phyloP scores from a whole-genome alignment of 2,797 vertebrate genomes.

The Galago senegalensis region DNA sequence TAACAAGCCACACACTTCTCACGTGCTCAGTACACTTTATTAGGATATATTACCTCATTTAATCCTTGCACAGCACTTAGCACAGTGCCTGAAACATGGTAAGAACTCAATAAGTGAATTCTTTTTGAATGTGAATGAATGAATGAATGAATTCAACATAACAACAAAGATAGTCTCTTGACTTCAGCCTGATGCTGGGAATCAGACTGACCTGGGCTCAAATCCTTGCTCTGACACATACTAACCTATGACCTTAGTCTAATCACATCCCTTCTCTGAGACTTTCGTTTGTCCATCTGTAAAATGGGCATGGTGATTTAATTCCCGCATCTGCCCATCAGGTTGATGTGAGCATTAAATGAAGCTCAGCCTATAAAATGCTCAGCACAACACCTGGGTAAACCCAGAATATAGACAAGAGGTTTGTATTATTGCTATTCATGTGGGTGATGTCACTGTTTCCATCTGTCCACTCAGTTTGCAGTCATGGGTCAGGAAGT shows the following conservation, averaged over 20 bases:
- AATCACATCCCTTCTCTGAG: fast-evolving
- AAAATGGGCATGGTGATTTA: neutral
- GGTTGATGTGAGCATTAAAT: fast-evolving
- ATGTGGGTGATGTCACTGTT: neutral
- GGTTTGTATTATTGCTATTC: neutral
- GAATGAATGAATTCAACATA: neutral
- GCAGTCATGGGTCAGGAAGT: neutral
- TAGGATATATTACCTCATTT: neutral
- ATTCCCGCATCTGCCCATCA: neutral
- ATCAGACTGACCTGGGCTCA: neutral
- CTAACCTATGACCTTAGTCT: neutral
- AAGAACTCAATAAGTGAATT: no score
- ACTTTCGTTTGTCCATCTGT: neutral
- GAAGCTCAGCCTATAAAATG: fast-evolving
- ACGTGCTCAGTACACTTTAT: fast-evolving
- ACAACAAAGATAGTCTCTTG: neutral
- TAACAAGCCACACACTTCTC: fast-evolving
- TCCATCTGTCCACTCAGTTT: neutral
- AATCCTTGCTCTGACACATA: fast-evolving
- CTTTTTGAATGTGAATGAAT: neutral
- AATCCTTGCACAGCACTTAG: neutral
- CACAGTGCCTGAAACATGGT: neutral
- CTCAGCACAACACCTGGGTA: fast-evolving
- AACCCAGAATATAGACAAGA: neutral
- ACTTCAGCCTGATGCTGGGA: neutral